Conservation (phyloP, 2,888 invertebrate genomes). For the Anagyrus pseudococci region DNA sequence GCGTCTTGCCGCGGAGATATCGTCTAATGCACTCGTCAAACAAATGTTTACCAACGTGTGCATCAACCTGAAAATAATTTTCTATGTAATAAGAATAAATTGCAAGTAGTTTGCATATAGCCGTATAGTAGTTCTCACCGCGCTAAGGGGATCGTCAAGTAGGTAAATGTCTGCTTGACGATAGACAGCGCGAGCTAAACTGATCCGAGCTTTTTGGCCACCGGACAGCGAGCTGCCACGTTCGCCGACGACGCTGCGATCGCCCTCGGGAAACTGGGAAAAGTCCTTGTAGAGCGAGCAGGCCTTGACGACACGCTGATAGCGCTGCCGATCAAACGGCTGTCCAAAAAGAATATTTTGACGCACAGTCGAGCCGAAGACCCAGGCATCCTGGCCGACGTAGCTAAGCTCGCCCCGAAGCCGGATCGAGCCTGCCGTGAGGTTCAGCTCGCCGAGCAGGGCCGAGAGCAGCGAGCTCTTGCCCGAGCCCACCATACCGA, state of each 20-base stretch:
- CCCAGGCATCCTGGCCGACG: constrained; percentile 87
- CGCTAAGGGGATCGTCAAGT: constrained; percentile 73
- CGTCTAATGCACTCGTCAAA: constrained; percentile 75
- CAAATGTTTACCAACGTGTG: constrained; percentile 76
- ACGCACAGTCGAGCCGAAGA: constrained; percentile 77
- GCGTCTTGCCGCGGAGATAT: constrained; percentile 72
- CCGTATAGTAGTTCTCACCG: no score
- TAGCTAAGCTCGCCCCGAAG: constrained; percentile 76
- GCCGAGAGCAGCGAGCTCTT: constrained; percentile 74
- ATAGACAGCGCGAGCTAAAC: constrained; percentile 78
- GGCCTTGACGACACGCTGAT: constrained; percentile 61
- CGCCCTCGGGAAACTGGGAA: constrained; percentile 71
- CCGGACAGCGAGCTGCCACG: constrained; percentile 76
- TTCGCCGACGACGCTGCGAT: constrained; percentile 76
- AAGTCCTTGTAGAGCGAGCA: constrained; percentile 63
- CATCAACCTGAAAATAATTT: constrained; percentile 69
- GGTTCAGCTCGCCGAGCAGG: constrained; percentile 75
- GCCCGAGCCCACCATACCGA: constrained; percentile 79
- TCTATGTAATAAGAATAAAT: no score
- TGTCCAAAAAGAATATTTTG: constrained; percentile 88
- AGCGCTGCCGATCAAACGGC: constrained; percentile 68
- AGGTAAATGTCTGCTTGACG: constrained; percentile 81
- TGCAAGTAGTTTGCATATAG: no score
- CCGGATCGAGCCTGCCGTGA: constrained; percentile 66
- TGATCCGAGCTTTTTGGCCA: constrained; percentile 78